Evolutionary conservation across 2,113 vertebrate genomes (phyloP).

Genomic region (Gymnarchus niloticus): DNA sequence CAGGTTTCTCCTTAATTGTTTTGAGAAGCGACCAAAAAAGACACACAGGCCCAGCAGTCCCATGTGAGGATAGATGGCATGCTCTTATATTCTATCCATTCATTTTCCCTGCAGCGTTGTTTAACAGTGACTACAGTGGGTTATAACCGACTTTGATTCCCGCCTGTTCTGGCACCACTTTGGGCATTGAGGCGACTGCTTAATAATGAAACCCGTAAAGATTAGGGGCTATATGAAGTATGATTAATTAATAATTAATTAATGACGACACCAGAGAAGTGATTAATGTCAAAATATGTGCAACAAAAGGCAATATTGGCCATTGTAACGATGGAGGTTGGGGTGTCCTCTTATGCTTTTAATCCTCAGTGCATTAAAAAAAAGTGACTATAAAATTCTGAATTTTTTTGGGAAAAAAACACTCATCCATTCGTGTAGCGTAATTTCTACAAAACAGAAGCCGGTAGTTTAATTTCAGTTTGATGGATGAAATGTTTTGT

Average conservation of each 20-base stretch:
- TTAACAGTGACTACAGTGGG: not conserved
- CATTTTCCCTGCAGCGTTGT: not conserved
- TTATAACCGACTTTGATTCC: not conserved
- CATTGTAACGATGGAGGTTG: not conserved
- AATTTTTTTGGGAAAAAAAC: not conserved
- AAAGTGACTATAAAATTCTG: no score
- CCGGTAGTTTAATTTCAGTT: not conserved
- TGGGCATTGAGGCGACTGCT: not conserved
- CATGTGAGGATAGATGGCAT: not conserved
- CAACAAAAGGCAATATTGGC: slow-evolving; percentile 23
- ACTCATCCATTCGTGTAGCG: not conserved
- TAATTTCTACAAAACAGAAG: not conserved
- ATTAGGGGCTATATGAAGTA: no score
- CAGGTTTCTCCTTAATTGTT: not conserved
- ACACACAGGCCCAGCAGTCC: not conserved
- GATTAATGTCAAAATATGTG: not conserved
- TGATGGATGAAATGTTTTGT: not conserved
- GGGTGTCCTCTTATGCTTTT: not conserved
- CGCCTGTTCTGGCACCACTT: not conserved
- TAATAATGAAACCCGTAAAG: not conserved
- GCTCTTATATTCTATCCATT: not conserved
- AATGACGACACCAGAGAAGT: slow-evolving; percentile 19
- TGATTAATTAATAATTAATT: no score
- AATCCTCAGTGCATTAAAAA: not conserved
- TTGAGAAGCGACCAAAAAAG: not conserved